These are phyloP conservation scores for Drosophila quinaria DNA, from an alignment of 2,888 invertebrate species.

Conservation along the genomic window DNA sequence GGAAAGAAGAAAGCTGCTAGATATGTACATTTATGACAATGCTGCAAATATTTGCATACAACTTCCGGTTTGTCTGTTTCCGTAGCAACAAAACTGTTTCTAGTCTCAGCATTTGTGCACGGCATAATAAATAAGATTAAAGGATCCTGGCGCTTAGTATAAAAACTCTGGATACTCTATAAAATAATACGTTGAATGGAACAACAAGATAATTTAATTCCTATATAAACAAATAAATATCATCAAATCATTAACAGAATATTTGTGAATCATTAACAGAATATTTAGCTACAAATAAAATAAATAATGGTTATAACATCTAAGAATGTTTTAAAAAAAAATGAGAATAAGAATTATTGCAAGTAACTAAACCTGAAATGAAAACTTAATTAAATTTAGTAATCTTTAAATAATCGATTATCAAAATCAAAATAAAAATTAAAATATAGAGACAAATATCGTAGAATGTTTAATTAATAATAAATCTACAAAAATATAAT, in stretches of 20 bases:
- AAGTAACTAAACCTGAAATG: background rate
- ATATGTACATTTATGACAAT: slow-evolving; percentile 15
- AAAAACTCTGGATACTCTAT: slow-evolving; percentile 35
- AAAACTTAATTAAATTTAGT: background rate
- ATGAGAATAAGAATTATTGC: too few species aligned
- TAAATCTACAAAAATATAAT: background rate
- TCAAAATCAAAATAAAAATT: background rate
- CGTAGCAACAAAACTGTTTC: slow-evolving; percentile 48
- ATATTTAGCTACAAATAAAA: background rate
- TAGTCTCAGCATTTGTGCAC: slow-evolving; percentile 30
- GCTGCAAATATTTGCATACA: slow-evolving; percentile 54
- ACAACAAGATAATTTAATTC: background rate
- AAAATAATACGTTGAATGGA: background rate
- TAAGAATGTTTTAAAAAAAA: background rate
- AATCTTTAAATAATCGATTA: background rate
- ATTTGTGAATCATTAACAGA: too few species aligned
- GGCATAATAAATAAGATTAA: slow-evolving; percentile 44
- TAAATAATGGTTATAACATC: background rate
- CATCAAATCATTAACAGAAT: background rate
- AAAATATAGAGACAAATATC: background rate
- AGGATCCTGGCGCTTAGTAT: background rate
- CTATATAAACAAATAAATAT: background rate
- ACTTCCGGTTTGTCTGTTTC: slow-evolving; percentile 60
- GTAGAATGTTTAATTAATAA: background rate
- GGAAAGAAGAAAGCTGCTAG: slow-evolving; percentile 1